Conservation (phyloP, 2,888 invertebrate genomes). For the Sinodicranocentrus sp. region DNA sequence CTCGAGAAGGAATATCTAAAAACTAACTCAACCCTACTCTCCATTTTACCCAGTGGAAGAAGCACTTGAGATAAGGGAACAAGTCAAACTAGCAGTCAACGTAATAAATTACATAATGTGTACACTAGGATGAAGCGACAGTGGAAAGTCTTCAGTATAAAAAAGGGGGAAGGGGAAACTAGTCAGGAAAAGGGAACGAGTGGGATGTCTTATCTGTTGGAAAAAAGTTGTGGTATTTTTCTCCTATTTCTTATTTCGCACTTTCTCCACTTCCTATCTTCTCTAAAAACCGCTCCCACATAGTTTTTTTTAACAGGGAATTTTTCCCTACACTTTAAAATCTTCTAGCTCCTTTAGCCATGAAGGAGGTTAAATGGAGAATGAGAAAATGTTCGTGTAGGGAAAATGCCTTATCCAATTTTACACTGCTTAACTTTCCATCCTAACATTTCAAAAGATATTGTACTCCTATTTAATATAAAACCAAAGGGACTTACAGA, state of each 20-base stretch:
- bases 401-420: slow-evolving; percentile 4
- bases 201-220: slow-evolving; percentile 34
- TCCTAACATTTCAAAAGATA: neutral
- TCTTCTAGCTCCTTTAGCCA: too few relatives aligned
- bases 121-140: slow-evolving; percentile 50
- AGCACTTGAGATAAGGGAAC: slow-evolving; percentile 56
- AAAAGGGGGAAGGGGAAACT: neutral
- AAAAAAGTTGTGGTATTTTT: slow-evolving; percentile 50
- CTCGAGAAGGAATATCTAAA: neutral
- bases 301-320: too few relatives aligned
- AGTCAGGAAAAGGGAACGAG: slow-evolving; percentile 3
- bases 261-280: too few relatives aligned
- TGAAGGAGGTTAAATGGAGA: too few relatives aligned
- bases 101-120: slow-evolving; percentile 65
- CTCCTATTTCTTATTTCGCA: slow-evolving; percentile 25
- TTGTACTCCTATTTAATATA: too few relatives aligned
- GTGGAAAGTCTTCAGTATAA: neutral
- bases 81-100: slow-evolving; percentile 62
- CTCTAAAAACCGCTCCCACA: too few relatives aligned
- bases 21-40: too few relatives aligned
- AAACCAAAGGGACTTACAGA: too few relatives aligned
- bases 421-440: neutral
- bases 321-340: too few relatives aligned
- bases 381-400: neutral
- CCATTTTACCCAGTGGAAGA: slow-evolving; percentile 19